Evolutionary conservation across 2,888 invertebrate genomes (phyloP), one percentile per base, ranked within the genome.

Genomic region (Coleophora flavipennella): DNA sequence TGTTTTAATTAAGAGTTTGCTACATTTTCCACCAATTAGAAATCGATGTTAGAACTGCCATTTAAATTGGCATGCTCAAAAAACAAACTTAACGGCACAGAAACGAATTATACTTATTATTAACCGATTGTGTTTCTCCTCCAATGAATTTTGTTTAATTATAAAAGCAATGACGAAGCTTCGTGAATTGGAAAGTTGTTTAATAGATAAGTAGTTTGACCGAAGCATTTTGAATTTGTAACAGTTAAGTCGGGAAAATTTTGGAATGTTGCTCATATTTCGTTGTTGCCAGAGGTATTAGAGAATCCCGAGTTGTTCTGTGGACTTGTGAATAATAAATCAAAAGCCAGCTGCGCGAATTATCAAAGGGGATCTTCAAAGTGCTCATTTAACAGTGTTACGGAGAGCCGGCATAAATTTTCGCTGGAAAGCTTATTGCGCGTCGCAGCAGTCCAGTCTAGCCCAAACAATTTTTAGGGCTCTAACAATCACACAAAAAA

Each of bases 301-400:
- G 39, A 42, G 41, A 42, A 50, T 49, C 42, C 54, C 55, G 55
- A 65, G 58, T 59, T 58, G 57, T 57, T 66, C 57, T 58, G 50
- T 56, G 36, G 45, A 56, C 45, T 48, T 53, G 51, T 72, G 63
- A 74, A 71, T 73, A 70, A 75, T 74, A 74, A 72, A 76, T 77
- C 66, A 67, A 66, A 65, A 66, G 63, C 59, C 57, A 50, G 49
- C 55, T 54, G 55, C 46, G 54, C 54, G 53, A 63, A 68, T 20
- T 67, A 70, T 76, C 76, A 74, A 75, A 77, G 70, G 50, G 56
- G 56, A 68, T 67, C 65, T 68, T 67, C 72, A 70, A 71, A 72
- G 70, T 61, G 65, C 62, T 63, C 66, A 61, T 60, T 67, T 65
- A 66, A 67, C 60, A 59, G 51, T 62, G 58, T 62, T 68, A 67